Evolutionary conservation across 2,797 vertebrate genomes (phyloP).

Genomic region (Paramormyrops hopkinsi): DNA sequence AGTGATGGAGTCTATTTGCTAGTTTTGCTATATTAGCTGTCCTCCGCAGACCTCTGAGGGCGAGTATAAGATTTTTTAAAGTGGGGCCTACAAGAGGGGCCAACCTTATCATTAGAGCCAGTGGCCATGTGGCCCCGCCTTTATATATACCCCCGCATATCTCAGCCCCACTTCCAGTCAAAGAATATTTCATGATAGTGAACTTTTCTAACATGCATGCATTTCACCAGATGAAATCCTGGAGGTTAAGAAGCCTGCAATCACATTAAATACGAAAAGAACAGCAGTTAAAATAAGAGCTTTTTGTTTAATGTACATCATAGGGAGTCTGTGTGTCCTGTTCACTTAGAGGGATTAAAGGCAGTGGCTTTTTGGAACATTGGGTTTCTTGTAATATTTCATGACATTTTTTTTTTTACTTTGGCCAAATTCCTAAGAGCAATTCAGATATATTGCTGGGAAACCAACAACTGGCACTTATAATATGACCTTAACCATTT

Average conservation of each 20-base stretch:
- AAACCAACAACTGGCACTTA: background rate
- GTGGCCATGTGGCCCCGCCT: background rate
- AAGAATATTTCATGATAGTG: background rate
- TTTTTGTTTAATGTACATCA: background rate
- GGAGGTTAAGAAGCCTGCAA: background rate
- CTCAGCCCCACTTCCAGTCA: background rate
- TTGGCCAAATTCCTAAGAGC: background rate
- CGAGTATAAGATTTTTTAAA: background rate
- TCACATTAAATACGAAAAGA: background rate
- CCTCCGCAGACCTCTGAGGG: background rate
- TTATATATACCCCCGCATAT: background rate
- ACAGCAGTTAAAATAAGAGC: background rate
- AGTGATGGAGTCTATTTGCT: background rate
- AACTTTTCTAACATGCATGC: constrained; percentile 1
- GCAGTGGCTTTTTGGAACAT: background rate
- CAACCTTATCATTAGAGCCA: background rate
- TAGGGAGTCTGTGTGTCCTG: background rate
- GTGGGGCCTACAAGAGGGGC: background rate
- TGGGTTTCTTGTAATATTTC: background rate
- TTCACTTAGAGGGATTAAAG: constrained; percentile 5
- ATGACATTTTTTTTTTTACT: background rate
- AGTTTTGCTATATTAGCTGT: background rate
- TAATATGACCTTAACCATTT: background rate
- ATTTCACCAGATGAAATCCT: background rate
- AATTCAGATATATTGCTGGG: background rate